These are phyloP conservation scores for Drosophila paulistorum DNA, from an alignment of 1,140 invertebrate genomes.

Conservation along the genomic window DNA sequence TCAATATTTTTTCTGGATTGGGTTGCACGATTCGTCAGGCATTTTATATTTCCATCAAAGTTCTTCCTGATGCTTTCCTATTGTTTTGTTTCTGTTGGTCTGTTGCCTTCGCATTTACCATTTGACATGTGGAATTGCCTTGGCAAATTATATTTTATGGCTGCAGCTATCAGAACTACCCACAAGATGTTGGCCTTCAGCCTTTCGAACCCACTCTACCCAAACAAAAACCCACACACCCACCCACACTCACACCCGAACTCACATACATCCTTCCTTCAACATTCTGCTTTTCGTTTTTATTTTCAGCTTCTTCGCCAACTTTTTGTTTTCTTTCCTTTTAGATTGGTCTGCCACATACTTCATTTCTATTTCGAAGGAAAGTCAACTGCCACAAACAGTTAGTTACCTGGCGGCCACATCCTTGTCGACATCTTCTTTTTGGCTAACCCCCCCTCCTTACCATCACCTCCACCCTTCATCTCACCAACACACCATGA, in stretches of 20 bases:
- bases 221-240: background rate
- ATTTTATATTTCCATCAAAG: background rate
- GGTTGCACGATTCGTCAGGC: background rate
- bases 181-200: conserved; percentile 58
- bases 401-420: conserved; percentile 60
- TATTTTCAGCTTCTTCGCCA: conserved; percentile 1
- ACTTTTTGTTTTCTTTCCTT: conserved; percentile 35
- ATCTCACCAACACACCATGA: background rate
- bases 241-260: background rate
- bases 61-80: background rate
- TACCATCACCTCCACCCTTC: background rate
- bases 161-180: conserved; percentile 57
- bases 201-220: background rate
- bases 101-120: conserved; percentile 24
- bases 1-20: background rate
- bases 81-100: background rate
- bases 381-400: conserved; percentile 66
- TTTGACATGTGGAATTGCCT: conserved; percentile 58
- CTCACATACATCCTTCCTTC: conserved; percentile 1
- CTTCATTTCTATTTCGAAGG: conserved; percentile 56
- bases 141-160: conserved; percentile 67
- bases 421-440: conserved; percentile 35
- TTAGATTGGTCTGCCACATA: conserved; percentile 51
- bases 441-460: background rate
- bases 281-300: conserved; percentile 3